phyloP scores from a whole-genome alignment of 2,797 vertebrate species.

The Poliocrania exsul region DNA sequence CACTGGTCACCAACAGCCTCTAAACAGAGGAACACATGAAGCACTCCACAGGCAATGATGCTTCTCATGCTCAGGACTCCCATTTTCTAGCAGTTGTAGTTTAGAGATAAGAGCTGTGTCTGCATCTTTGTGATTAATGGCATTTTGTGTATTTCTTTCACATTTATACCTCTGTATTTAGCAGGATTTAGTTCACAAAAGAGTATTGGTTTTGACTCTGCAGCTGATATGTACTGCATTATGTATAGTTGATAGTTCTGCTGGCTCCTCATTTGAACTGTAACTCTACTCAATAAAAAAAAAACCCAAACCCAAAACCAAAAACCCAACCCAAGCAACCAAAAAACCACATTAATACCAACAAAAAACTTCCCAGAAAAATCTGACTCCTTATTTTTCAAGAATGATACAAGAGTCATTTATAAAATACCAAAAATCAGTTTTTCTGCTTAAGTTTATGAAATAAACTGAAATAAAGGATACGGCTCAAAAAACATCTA shows the following conservation, averaged over 20 bases:
- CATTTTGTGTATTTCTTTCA: background rate
- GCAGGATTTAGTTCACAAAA: background rate
- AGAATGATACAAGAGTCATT: background rate
- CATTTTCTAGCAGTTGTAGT: background rate
- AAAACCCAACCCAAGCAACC: background rate
- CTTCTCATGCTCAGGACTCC: background rate
- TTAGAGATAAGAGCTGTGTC: background rate
- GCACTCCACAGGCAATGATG: background rate
- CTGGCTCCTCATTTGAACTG: background rate
- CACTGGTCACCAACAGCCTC: background rate
- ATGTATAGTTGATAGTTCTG: background rate
- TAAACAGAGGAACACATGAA: background rate
- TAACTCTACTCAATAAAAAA: background rate
- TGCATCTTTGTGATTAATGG: background rate
- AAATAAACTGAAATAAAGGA: background rate
- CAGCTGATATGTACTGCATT: background rate
- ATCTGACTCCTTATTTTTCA: background rate
- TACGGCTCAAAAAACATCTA: background rate
- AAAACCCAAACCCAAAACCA: background rate
- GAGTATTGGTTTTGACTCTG: background rate
- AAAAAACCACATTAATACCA: too few species aligned
- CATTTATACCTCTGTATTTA: background rate
- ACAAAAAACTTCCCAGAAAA: background rate
- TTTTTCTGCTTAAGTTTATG: background rate
- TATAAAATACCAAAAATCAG: background rate